These are phyloP conservation scores for Callionymus lyra DNA, from an alignment of 2,113 vertebrate genomes.

Conservation along the genomic window DNA sequence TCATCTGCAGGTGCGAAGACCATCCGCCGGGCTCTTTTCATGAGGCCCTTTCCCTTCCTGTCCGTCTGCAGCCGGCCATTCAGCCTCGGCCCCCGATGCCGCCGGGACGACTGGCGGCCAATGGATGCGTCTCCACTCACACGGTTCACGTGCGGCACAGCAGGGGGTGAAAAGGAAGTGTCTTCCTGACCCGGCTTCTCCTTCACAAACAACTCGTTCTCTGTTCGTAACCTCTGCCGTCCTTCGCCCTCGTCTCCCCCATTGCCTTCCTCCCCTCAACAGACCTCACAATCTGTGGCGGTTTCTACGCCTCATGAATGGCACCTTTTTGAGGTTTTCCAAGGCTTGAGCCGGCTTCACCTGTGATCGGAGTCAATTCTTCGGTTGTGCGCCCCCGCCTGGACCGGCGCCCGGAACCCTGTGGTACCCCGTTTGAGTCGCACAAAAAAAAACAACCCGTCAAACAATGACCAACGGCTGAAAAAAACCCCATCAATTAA, in stretches of 20 bases:
- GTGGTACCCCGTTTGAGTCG: constrained; percentile 31
- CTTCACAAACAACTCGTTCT: constrained; percentile 74
- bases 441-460: constrained; percentile 34
- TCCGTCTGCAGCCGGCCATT: constrained; percentile 77
- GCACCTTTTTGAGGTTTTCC: constrained; percentile 48
- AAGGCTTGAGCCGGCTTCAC: constrained; percentile 57
- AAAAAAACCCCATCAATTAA: constrained; percentile 49
- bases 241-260: constrained; percentile 30
- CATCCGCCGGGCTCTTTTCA: constrained; percentile 79
- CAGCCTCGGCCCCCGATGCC: constrained; percentile 74
- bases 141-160: constrained; percentile 55
- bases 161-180: constrained; percentile 41
- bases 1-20: constrained; percentile 70
- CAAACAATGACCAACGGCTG: constrained; percentile 32
- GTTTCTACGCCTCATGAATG: constrained; percentile 51
- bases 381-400: constrained; percentile 48
- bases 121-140: constrained; percentile 76
- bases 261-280: constrained; percentile 35
- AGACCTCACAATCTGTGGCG: constrained; percentile 17
- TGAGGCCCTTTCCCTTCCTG: constrained; percentile 79
- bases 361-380: constrained; percentile 62
- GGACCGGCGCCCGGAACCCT: constrained; percentile 46
- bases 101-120: constrained; percentile 76
- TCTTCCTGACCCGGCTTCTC: constrained; percentile 58
- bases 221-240: constrained; percentile 57